Conservation (phyloP, 53 echinoderm and acorn worm species). For the Actinopyga echinites region DNA sequence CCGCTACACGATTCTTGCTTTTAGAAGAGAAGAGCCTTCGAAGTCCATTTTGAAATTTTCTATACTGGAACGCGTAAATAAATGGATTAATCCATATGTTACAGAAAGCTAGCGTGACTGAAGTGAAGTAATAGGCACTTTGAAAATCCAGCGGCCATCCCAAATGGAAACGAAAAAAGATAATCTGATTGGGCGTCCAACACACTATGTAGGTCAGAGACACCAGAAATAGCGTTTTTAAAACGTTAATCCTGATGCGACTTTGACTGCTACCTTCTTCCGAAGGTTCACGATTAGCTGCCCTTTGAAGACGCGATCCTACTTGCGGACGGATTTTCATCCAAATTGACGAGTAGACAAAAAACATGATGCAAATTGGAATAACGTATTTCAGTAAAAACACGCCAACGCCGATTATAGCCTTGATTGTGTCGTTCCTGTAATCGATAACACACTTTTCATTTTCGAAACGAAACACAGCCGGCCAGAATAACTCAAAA, state of each 20-base stretch:
- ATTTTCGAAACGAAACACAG: conserved; percentile 19
- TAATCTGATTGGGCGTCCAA: conserved; percentile 62
- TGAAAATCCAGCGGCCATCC: conserved; percentile 60
- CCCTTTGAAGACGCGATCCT: neutral
- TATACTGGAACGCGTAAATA: conserved; percentile 70
- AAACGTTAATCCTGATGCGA: conserved; percentile 35
- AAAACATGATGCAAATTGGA: conserved; percentile 55
- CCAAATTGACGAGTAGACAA: conserved; percentile 52
- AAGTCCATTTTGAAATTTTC: conserved; percentile 59
- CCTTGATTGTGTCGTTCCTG: conserved; percentile 34
- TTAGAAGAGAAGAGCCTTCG: too few species aligned
- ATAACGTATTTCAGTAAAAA: conserved; percentile 55
- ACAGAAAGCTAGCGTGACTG: conserved; percentile 48
- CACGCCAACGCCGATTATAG: conserved; percentile 47
- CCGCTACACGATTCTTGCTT: too few species aligned
- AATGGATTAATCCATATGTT: conserved; percentile 71
- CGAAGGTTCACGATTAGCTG: too few species aligned
- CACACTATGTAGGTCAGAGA: conserved; percentile 52
- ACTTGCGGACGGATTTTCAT: conserved; percentile 3
- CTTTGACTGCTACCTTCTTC: too few species aligned
- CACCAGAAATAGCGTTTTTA: conserved; percentile 62
- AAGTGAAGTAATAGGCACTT: conserved; percentile 45
- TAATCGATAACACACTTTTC: conserved; percentile 48
- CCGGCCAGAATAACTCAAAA: conserved; percentile 37
- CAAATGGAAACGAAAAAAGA: conserved; percentile 54